Evolutionary conservation across 2,888 invertebrate species (phyloP).

Genomic region (Microctonus hyperodae): DNA sequence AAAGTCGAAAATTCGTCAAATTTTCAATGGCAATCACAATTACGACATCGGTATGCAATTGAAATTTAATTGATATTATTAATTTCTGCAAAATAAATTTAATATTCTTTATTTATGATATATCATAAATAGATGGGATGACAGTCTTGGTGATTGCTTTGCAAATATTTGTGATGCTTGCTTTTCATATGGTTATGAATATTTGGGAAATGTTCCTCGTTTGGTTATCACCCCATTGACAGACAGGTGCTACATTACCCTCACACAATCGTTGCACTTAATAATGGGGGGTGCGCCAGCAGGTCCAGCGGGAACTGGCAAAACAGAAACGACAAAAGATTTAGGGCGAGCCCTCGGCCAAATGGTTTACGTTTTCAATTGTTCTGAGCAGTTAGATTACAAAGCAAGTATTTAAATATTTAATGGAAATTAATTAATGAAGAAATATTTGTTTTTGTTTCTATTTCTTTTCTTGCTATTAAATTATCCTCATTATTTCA

Average conservation of each 20-base stretch:
- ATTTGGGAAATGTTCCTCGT: constrained; percentile 91
- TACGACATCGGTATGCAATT: constrained; percentile 69
- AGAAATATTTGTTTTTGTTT: background rate
- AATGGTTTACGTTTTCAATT: constrained; percentile 98
- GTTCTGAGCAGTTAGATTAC: constrained; percentile 97
- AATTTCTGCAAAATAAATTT: background rate
- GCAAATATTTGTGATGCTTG: constrained; percentile 96
- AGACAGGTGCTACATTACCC: constrained; percentile 93
- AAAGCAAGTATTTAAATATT: constrained; percentile 65
- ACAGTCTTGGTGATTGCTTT: constrained; percentile 79
- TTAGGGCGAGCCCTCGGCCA: constrained; percentile 91
- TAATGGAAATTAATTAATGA: background rate
- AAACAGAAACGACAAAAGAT: constrained; percentile 97
- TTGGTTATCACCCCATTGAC: constrained; percentile 94
- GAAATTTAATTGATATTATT: background rate
- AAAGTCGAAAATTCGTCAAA: constrained; percentile 82
- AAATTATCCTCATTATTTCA: constrained; percentile 41
- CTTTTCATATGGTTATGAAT: constrained; percentile 91
- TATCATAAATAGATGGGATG: constrained; percentile 84
- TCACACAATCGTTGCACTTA: constrained; percentile 91
- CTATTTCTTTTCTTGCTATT: background rate
- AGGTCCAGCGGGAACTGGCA: constrained; percentile 94
- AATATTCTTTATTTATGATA: constrained; percentile 17
- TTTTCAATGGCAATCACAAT: constrained; percentile 92
- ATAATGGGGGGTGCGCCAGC: constrained; percentile 98